Conservation (phyloP, 2,113 vertebrate genomes). For the Cyprinodon brontotheroides region DNA sequence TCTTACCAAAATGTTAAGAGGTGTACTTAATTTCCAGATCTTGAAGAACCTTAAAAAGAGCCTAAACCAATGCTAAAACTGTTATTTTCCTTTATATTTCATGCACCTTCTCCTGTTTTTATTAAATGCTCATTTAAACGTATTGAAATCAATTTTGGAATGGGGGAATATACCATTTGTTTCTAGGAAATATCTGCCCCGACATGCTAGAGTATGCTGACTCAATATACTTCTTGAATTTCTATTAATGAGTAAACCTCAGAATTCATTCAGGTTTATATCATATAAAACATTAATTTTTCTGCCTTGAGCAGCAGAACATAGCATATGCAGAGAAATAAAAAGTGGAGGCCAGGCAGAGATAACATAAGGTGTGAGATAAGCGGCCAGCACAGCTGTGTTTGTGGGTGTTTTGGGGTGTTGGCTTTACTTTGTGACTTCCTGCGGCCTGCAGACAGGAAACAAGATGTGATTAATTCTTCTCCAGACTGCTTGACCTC, state of each 20-base stretch:
- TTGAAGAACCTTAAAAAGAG: no score
- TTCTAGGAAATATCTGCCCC: neutral
- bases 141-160: no score
- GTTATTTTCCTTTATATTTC: no score
- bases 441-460: slow-evolving; percentile 60
- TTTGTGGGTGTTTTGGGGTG: slow-evolving; percentile 58
- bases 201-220: neutral
- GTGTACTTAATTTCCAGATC: no score
- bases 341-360: slow-evolving; percentile 34
- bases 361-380: slow-evolving; percentile 52
- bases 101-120: no score
- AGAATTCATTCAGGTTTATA: slow-evolving; percentile 40
- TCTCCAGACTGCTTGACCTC: slow-evolving; percentile 66
- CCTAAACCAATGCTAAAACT: no score
- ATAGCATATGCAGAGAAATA: slow-evolving; percentile 34
- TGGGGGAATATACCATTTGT: neutral
- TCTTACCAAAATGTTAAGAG: no score
- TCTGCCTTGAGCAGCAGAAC: slow-evolving; percentile 45
- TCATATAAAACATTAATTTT: slow-evolving; percentile 29
- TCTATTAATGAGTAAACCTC: slow-evolving; percentile 57
- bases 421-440: slow-evolving; percentile 49
- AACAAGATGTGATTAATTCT: slow-evolving; percentile 79
- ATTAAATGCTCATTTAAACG: no score
- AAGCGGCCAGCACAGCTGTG: slow-evolving; percentile 36
- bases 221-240: slow-evolving; percentile 1